Evolutionary conservation across 2,113 vertebrate genomes (phyloP).

Genomic region (Cygnus atratus): DNA sequence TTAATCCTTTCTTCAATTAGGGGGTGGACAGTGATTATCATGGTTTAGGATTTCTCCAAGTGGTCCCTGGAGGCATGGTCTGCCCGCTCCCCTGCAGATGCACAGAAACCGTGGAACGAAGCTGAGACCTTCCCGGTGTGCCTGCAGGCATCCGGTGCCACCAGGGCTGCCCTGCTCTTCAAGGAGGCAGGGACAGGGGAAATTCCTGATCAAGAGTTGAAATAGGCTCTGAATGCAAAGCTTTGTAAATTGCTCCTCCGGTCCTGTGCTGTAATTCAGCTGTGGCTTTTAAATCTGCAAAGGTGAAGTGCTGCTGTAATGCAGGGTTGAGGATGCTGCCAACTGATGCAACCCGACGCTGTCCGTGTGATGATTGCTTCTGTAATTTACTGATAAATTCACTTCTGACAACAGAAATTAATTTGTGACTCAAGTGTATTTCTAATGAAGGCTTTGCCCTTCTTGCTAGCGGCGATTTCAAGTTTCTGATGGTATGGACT

Average conservation of each 20-base stretch:
- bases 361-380: accelerated
- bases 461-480: not conserved
- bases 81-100: not conserved
- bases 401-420: not conserved
- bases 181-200: not conserved
- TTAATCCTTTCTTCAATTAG: not conserved
- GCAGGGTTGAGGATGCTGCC: not conserved
- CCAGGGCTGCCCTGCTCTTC: no score
- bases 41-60: not conserved
- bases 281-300: not conserved
- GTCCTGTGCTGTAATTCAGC: not conserved
- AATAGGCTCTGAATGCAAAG: not conserved
- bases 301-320: not conserved
- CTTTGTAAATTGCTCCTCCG: not conserved
- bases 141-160: no score
- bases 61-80: not conserved
- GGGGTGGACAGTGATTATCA: not conserved
- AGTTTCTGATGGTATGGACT: not conserved
- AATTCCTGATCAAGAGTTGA: not conserved
- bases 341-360: accelerated
- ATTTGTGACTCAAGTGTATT: not conserved
- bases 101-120: not conserved
- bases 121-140: not conserved
- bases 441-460: not conserved
- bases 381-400: not conserved